phyloP scores from a whole-genome alignment of 2,113 vertebrate species.

The Cinclus cinclus region DNA sequence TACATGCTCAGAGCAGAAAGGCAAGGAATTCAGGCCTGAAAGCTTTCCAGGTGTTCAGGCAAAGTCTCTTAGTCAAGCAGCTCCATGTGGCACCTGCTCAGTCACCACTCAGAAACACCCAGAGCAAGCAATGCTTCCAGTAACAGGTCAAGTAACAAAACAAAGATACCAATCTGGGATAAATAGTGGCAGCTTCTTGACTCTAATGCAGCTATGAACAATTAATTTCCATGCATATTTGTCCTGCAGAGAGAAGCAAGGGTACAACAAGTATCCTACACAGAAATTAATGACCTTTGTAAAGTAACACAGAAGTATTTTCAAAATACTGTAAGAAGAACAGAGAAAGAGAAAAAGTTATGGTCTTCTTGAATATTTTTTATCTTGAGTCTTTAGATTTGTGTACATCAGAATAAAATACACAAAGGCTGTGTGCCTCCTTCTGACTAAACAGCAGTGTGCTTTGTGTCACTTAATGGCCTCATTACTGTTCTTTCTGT shows the following conservation, averaged over 20 bases:
- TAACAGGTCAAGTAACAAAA: background rate
- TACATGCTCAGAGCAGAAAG: background rate
- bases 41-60: background rate
- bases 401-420: background rate
- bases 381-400: background rate
- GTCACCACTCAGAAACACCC: background rate
- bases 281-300: background rate
- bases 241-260: background rate
- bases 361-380: background rate
- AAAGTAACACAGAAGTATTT: background rate
- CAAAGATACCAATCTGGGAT: background rate
- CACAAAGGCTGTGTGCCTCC: background rate
- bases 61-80: background rate
- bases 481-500: background rate
- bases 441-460: background rate
- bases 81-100: background rate
- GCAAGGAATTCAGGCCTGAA: background rate
- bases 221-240: background rate
- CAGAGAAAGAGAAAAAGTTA: background rate
- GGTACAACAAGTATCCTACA: background rate
- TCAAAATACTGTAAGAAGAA: background rate
- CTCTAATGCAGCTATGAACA: background rate
- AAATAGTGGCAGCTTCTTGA: background rate
- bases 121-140: background rate
- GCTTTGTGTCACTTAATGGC: background rate